Conservation (phyloP, 2,888 invertebrate genomes). For the Hirtodrosophila histrioides region DNA sequence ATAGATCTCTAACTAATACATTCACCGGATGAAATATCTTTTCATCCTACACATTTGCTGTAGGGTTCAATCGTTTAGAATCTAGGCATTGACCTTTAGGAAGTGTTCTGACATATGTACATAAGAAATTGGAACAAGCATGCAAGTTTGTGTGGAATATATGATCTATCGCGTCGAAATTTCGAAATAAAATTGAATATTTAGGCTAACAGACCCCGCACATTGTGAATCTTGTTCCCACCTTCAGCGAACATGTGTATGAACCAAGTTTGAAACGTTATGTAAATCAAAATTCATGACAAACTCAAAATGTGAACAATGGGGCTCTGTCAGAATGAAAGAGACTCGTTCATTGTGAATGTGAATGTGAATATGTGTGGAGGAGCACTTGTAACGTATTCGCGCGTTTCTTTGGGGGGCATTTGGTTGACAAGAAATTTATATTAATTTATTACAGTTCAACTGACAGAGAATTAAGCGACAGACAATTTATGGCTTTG, state of each 20-base stretch:
- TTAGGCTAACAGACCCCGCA: too few species aligned
- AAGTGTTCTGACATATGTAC: too few species aligned
- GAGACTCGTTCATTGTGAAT: conserved; percentile 24
- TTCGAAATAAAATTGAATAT: too few species aligned
- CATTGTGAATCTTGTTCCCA: neutral
- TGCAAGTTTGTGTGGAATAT: too few species aligned
- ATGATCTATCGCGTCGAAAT: too few species aligned
- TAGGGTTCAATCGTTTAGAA: too few species aligned
- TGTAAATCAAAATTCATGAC: conserved; percentile 38
- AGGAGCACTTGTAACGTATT: conserved; percentile 46
- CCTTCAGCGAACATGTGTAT: neutral
- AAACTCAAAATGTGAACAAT: conserved; percentile 36
- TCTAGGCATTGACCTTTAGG: too few species aligned
- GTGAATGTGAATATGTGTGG: conserved; percentile 16
- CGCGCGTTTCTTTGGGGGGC: conserved; percentile 13
- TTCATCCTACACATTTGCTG: too few species aligned
- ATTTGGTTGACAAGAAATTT: conserved; percentile 81
- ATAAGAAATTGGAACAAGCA: too few species aligned
- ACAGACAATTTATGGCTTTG: conserved; percentile 83
- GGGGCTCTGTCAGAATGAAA: conserved; percentile 19
- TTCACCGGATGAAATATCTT: too few species aligned
- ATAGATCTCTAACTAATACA: too few species aligned
- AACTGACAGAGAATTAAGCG: conserved; percentile 83
- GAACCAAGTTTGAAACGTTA: neutral
- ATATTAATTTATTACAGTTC: conserved; percentile 84